These are phyloP conservation scores for Tetragnatha versicolor DNA, from an alignment of 1,140 invertebrate genomes.

Conservation along the genomic window DNA sequence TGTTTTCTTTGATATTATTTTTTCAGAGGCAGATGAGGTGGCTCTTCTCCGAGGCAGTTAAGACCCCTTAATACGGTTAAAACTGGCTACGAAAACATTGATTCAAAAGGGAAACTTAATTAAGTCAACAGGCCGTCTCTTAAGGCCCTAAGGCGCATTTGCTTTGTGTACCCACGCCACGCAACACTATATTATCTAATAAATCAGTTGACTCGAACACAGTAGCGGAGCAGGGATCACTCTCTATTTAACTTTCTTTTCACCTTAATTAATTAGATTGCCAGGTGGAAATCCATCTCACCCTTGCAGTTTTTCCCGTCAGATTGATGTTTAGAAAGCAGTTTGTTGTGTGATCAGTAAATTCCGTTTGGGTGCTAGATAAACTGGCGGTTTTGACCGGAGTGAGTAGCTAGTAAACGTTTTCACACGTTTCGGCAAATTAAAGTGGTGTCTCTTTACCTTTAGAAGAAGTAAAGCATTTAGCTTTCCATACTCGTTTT, in stretches of 20 bases:
- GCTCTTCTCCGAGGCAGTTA: constrained; percentile 30
- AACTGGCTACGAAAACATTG: constrained; percentile 52
- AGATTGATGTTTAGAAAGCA: constrained; percentile 1
- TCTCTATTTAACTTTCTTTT: constrained; percentile 54
- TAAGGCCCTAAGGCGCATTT: constrained; percentile 19
- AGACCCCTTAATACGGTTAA: constrained; percentile 39
- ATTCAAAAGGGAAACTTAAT: constrained; percentile 54
- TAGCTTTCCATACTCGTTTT: no score
- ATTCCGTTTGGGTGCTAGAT: no score
- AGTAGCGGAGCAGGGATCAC: constrained; percentile 44
- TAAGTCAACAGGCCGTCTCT: constrained; percentile 43
- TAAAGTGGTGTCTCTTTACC: no score
- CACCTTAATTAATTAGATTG: constrained; percentile 53
- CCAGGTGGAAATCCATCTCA: no score
- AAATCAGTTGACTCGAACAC: constrained; percentile 46
- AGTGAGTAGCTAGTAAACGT: no score
- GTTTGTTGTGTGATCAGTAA: no score
- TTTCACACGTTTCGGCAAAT: no score
- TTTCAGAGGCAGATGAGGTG: constrained; percentile 30
- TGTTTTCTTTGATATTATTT: neutral
- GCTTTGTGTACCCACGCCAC: constrained; percentile 39
- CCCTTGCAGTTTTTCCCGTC: no score
- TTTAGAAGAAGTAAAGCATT: no score
- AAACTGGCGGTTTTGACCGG: no score
- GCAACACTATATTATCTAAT: constrained; percentile 55